Evolutionary conservation across 1,140 invertebrate species (phyloP), one percentile per base, ranked within the genome.

Genomic region (Aphelinus atriplicis): DNA sequence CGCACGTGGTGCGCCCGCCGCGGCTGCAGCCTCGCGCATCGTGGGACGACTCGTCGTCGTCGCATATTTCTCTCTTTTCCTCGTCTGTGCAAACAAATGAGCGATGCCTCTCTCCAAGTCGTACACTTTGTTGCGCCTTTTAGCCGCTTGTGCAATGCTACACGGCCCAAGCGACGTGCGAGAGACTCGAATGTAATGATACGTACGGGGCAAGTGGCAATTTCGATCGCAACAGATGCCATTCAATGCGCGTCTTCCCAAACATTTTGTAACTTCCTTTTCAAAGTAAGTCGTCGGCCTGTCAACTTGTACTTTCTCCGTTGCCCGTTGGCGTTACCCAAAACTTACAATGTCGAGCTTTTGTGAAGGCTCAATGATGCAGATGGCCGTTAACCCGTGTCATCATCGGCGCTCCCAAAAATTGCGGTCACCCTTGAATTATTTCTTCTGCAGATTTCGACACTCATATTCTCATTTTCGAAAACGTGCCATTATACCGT

Each of bases 1-100:
- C 69, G 75, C 62, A 68, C 66, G 66, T 68, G 66, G 53, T 63
- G 4, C 58, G 75, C 45, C 66, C 47, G 63, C 73, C 26, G 26
- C 26, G 26, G 26, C 46, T 2, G 7, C 45, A 46, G 55, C 26
- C 1, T 65, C 3, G 43, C 56, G 3, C 46, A 68, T 68, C 66
- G 66, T 68, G 66, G 66, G 66, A 68, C 55, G 66, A 68, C 55
- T 56, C 45, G 53, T 63, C 61, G 46, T 63, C 60, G 45, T 71
- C 51, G 51, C 26, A 26, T 51, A 55, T n/a, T 55, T 45, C 55
- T 45, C 55, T 55, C 4, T 42, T 46, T 48, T 63, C 61, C 3
- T 63, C 60, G 7, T 9, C 3, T 61, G 7, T 61, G 6, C 10
- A 6, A 7, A 6, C 45, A 46, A 45, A 47, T 60, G 26, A 26